Conservation (phyloP, 2,888 invertebrate genomes). For the Tolmerus cingulatus region DNA sequence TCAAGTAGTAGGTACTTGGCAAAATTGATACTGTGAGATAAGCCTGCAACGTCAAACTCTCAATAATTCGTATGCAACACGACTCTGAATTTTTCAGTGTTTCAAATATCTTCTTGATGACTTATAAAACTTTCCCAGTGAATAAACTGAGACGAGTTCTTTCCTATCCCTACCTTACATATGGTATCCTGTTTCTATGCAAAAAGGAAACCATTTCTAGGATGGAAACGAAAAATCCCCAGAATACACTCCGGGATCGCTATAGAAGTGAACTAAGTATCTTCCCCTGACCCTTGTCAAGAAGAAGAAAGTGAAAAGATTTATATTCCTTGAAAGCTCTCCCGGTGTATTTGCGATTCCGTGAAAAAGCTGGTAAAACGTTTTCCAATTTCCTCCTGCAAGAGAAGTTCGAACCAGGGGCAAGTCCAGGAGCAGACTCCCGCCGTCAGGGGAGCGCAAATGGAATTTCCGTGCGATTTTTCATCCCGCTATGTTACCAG, state of each 20-base stretch:
- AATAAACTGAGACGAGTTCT: neutral
- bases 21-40: neutral
- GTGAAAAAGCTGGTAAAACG: neutral
- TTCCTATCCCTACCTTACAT: neutral
- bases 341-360: neutral
- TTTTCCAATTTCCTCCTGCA: constrained; percentile 26
- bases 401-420: neutral
- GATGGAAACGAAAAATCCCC: neutral
- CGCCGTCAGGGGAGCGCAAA: constrained; percentile 3
- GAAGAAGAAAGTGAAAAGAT: constrained; percentile 14
- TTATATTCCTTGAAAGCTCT: neutral
- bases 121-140: neutral
- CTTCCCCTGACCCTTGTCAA: neutral
- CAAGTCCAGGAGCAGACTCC: neutral
- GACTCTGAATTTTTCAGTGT: neutral
- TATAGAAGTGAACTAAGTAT: neutral
- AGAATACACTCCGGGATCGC: neutral
- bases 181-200: neutral
- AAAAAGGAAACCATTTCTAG: neutral
- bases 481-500: constrained; percentile 37
- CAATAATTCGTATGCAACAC: neutral
- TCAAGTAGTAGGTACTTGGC: neutral
- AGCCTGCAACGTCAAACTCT: neutral
- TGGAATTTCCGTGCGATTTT: constrained; percentile 36
- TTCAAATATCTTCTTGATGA: neutral